phyloP scores from a whole-genome alignment of 2,797 vertebrate species.

The Tangara arthus region DNA sequence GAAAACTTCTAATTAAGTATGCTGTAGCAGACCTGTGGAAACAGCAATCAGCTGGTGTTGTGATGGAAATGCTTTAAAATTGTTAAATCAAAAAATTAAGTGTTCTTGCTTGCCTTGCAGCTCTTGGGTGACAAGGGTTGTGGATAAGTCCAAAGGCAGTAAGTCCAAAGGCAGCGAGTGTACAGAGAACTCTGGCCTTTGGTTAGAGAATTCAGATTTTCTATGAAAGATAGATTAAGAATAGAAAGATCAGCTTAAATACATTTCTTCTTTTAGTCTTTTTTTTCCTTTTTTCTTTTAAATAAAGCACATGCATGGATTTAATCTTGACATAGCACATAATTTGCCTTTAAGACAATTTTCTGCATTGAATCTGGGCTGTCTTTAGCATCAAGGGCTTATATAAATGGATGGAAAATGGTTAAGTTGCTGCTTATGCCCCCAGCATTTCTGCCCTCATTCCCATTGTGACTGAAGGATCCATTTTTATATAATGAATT shows the following conservation, averaged over 20 bases:
- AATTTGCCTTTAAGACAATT: not conserved
- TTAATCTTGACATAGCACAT: not conserved
- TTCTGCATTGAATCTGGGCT: not conserved
- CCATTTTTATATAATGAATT: not conserved
- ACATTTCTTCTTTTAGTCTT: not conserved
- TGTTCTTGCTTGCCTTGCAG: not conserved
- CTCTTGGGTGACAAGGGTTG: not conserved
- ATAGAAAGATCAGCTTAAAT: not conserved
- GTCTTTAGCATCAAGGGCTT: not conserved
- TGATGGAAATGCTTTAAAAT: not conserved
- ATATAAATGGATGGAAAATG: not conserved
- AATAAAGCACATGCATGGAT: not conserved
- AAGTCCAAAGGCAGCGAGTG: no score
- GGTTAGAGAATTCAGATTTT: constrained; percentile 1
- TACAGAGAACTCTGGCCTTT: not conserved
- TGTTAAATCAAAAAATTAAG: not conserved
- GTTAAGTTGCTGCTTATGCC: not conserved
- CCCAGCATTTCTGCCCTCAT: rapidly evolving
- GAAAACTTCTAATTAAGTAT: not conserved
- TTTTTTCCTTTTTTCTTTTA: not conserved
- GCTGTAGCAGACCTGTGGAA: not conserved
- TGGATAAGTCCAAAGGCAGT: not conserved
- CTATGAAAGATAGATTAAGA: not conserved
- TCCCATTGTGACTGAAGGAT: not conserved
- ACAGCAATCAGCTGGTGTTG: not conserved